Base-by-base conservation (phyloP, 2,888 invertebrate species). In the Diloba caeruleocephala region DNA sequence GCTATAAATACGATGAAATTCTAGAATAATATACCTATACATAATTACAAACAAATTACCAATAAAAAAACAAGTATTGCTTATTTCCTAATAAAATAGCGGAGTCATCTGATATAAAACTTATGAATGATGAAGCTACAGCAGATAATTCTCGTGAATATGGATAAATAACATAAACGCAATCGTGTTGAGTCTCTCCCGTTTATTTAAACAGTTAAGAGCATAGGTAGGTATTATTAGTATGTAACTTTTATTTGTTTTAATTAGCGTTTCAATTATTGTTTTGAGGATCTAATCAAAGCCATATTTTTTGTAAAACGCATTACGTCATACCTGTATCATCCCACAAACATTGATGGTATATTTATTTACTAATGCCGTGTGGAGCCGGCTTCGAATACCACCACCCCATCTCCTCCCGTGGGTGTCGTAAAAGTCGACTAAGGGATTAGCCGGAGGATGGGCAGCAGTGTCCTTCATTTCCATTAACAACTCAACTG, bases 211-310 rank as follows among this genome's bases (percentile, higher is more conserved):
- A 45, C 36, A 8, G 3, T 37, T 15, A 33, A 48, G 26, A 23
- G 8, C 28, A 12, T 13, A 28, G 1, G 2, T n/a, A 8, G n/a
- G n/a, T n/a, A n/a, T n/a, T n/a, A n/a, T n/a, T n/a, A n/a, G n/a
- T n/a, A n/a, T n/a, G n/a, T 25, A 1, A 3, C 9, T n/a, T 0
- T 15, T n/a, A 12, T 15, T 13, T 42, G 26, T 14, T 14, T 31
- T n/a, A 10, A 7, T 17, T 31, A 12, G 10, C 14, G 13, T 33
- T 21, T 28, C 13, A 49, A 28, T 56, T 32, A 32, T 13, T 19
- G 6, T 28, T 10, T 25, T 34, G 29, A 19, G 53, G 36, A 59
- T 55, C 13, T 13, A 31, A 60, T 60, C 56, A 34, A 36, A 19
- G 10, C 19, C 17, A 3, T 21, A 26, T 41, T 39, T 41, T 58